phyloP scores from a whole-genome alignment of 2,797 vertebrate genomes.

The Sebastes elongatus region DNA sequence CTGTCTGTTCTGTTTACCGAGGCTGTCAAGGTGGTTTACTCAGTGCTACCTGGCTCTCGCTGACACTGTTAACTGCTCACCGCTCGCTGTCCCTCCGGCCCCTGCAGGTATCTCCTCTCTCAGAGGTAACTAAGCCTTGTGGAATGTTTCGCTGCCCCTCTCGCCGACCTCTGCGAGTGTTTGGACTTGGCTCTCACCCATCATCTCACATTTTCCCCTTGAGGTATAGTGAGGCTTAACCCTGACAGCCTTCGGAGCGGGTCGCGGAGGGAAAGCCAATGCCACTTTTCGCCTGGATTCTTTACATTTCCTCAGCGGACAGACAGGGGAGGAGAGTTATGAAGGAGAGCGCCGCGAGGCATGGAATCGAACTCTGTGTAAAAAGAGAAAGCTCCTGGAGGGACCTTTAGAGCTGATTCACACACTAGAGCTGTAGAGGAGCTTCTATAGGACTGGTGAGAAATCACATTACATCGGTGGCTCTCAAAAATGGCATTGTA shows the following conservation, averaged over 20 bases:
- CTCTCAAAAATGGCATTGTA: not conserved
- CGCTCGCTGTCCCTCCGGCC: conserved; percentile 62
- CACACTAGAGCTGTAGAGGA: conserved; percentile 11
- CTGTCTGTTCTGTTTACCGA: conserved; percentile 49
- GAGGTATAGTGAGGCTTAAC: conserved; percentile 61
- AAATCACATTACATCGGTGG: not conserved
- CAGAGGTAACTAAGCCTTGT: conserved; percentile 71
- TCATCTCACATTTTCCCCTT: conserved; percentile 74
- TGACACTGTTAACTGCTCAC: conserved; percentile 37
- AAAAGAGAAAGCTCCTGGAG: conserved; percentile 50
- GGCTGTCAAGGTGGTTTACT: conserved; percentile 58
- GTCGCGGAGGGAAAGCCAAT: conserved; percentile 45
- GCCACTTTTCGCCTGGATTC: conserved; percentile 56
- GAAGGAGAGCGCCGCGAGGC: conserved; percentile 20
- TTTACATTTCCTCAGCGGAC: conserved; percentile 45
- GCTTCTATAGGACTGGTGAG: not conserved
- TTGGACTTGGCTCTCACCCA: conserved; percentile 58
- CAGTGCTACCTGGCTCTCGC: conserved; percentile 25
- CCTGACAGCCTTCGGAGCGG: conserved; percentile 63
- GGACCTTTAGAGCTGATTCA: conserved; percentile 46
- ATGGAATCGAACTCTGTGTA: conserved; percentile 23
- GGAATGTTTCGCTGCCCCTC: conserved; percentile 64
- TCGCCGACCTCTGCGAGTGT: conserved; percentile 48
- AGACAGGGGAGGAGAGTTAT: conserved; percentile 10
- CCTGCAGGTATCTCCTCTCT: conserved; percentile 38